Base-by-base conservation (phyloP, 2,888 invertebrate genomes). In the Lasiommata megera region DNA sequence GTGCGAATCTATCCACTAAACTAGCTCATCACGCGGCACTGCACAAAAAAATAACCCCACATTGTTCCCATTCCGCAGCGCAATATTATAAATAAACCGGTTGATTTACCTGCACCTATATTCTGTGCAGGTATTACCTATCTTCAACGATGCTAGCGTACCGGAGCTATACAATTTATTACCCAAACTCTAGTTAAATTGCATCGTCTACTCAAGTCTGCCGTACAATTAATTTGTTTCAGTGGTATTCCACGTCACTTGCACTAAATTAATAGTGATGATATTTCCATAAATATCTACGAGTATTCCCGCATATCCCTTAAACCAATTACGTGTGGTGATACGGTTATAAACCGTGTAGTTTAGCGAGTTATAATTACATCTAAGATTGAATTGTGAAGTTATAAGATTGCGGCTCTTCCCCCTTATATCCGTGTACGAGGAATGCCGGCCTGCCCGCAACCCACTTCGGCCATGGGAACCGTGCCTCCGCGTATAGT, bases 1-100 rank as follows among this genome's bases (percentile, higher is more conserved):
- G 81, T 80, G 83, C 82, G 81, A 84, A 84, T 87, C 84, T 84
- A 87, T 86, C 79, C 78, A 76, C 80, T 74, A 79, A 83, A 84
- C 81, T 81, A 77, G 72, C 74, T 76, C 74, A 69, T 69, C 71
- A 67, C 62, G 63, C 62, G 63, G 65, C 56, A 58, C 60, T 61
- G 38, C 51, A 57, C 44, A 44, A 56, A 53, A n/a, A 41, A 48
- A 50, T 37, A 37, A 44, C 52, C 16, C 18, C 31, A 56, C 50
- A 56, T 48, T n/a, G 44, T 46, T 44, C 17, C 37, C 28, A 44
- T 29, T 31, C 11, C n/a, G 51, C 11, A 44, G 28, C 43, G 23
- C 50, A 50, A 28, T 51, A 44, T 51, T 31, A 56, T 50, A 56
- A 56, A 50, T 51, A 43, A 43, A 50, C 29, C 28, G 28, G 44